Base-by-base conservation (phyloP, 2,797 vertebrate species). In the Aldrovandia affinis region DNA sequence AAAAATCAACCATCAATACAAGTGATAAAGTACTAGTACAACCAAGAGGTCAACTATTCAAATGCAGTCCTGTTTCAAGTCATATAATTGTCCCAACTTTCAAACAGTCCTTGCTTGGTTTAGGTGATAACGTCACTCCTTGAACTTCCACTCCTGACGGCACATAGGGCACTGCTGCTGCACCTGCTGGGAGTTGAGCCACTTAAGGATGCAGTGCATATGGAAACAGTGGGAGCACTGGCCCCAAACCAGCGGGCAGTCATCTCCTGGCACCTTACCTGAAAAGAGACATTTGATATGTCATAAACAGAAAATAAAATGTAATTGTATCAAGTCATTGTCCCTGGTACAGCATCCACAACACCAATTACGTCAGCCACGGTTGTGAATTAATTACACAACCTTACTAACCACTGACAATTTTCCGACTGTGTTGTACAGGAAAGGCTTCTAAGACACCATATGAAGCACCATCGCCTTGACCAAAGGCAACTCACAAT, bases 111-210 rank as follows among this genome's bases (percentile, higher is more conserved):
- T 78, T 77, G 70, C 42, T 22, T 22, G 36, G 63, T 36, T 33
- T 73, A 52, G 47, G 1, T 2, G 0, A 1, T 14, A 0, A 39
- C 1, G 25, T 98, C 93, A 99, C 90, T 99, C 98, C 88, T 97
- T 97, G 91, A 99, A 99, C 91, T 98, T 99, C 98, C 98, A 99
- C 90, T 99, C 98, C 91, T 99, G 98, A 12, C 98, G 96, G 88
- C 98, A 99, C 98, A 99, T 99, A 75, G 98, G 98, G 42, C 98
- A 99, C 93, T 98, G 98, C 93, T 99, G 98, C 93, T 99, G 98
- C 50, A 97, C 97, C 90, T 99, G 98, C 95, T 99, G 98, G 0
- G 98, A 97, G 91, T 99, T 97, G 73, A 99, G 96, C 98, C 98
- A 99, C 89, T 99, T 99, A 89, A 99, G 94, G 94, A 99, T 99